These are phyloP conservation scores for Glyptemys insculpta DNA, from an alignment of 2,797 vertebrate species.

Conservation along the genomic window DNA sequence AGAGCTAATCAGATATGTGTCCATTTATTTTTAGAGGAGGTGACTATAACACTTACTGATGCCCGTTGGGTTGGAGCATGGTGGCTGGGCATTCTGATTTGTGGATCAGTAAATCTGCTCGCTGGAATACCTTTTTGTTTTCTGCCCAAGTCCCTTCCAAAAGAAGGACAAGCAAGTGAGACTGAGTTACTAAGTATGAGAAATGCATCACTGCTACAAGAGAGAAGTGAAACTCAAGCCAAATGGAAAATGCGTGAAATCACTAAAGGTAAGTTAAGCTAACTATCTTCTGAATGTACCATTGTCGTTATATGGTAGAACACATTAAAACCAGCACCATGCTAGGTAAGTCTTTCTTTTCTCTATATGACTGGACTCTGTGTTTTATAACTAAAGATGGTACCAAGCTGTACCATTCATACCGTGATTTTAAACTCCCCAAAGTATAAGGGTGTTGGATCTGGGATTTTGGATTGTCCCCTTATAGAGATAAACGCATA, in stretches of 20 bases:
- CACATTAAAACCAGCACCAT: neutral
- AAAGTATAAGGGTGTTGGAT: neutral
- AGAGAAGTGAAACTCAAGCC: constrained; percentile 2
- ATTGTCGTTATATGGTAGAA: neutral
- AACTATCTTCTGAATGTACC: neutral
- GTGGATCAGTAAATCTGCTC: constrained; percentile 84
- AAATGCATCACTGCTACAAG: neutral
- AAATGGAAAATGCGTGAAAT: constrained; percentile 58
- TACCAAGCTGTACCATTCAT: neutral
- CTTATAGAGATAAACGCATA: neutral
- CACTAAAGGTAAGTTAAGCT: constrained; percentile 60
- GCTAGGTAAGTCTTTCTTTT: neutral
- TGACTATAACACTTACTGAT: constrained; percentile 85
- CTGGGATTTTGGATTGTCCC: neutral
- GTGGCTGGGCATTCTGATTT: constrained; percentile 91
- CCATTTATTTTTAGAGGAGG: constrained; percentile 76
- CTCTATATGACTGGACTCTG: neutral
- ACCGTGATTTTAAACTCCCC: neutral
- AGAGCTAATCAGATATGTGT: neutral
- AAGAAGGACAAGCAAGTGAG: constrained; percentile 59
- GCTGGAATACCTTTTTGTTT: constrained; percentile 89
- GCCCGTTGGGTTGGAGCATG: constrained; percentile 92
- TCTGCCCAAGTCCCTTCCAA: constrained; percentile 84
- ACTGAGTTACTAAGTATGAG: neutral
- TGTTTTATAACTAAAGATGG: neutral